Conservation (phyloP, 2,888 invertebrate species). For the Theretra japonica region DNA sequence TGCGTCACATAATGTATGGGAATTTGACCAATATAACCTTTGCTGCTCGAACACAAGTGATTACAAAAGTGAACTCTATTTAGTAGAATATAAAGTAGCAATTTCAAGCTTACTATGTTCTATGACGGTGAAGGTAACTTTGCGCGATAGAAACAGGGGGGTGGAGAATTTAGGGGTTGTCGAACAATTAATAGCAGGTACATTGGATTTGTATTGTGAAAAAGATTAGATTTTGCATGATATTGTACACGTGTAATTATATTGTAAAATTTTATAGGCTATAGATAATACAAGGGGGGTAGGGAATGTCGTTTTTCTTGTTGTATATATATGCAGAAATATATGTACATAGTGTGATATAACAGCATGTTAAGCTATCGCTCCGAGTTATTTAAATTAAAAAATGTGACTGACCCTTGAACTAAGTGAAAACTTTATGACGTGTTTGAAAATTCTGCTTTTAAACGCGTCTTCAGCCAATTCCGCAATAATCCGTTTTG, state of each 20-base stretch:
- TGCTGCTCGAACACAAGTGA: slow-evolving; percentile 6
- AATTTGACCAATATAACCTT: slow-evolving; percentile 44
- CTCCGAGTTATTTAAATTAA: no score
- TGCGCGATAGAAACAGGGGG: slow-evolving; percentile 56
- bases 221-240: slow-evolving; percentile 63
- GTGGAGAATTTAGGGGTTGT: slow-evolving; percentile 75
- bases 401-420: no score
- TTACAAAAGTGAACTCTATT: slow-evolving; percentile 39
- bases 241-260: slow-evolving; percentile 32
- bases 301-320: no score
- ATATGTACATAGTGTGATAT: no score
- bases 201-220: slow-evolving; percentile 67
- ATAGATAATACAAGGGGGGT: neutral
- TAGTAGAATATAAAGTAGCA: slow-evolving; percentile 23
- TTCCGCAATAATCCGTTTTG: no score
- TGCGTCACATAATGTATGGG: slow-evolving; percentile 67
- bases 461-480: no score
- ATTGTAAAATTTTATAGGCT: neutral
- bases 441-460: no score
- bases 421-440: no score
- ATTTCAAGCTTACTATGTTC: neutral
- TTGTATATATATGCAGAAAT: no score
- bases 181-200: slow-evolving; percentile 81
- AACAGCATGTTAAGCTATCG: no score
- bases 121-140: slow-evolving; percentile 34